phyloP scores from a whole-genome alignment of 2,113 vertebrate species.

The Proterorhinus semilunaris region DNA sequence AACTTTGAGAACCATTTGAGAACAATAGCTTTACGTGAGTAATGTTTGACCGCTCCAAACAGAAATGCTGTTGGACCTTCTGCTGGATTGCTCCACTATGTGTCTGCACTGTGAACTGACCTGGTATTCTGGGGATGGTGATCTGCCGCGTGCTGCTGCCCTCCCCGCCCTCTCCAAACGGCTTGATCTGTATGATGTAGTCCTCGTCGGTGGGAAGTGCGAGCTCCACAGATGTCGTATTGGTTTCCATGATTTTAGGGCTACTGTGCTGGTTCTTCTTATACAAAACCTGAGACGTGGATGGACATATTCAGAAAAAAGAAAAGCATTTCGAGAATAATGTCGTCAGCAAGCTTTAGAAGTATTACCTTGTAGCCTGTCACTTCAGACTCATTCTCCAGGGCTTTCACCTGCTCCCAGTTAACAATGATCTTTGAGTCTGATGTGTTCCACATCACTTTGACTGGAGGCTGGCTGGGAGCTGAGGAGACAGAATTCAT shows the following conservation, averaged over 20 bases:
- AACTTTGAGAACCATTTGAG: too few species aligned
- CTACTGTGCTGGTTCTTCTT: conserved; percentile 88
- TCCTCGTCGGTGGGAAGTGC: conserved; percentile 90
- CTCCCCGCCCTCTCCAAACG: conserved; percentile 94
- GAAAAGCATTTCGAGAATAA: conserved; percentile 4
- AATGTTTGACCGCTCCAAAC: too few species aligned
- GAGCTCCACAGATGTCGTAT: conserved; percentile 92
- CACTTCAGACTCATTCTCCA: conserved; percentile 97
- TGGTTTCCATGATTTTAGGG: conserved; percentile 89
- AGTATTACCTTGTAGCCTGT: conserved; percentile 94
- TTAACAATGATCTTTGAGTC: conserved; percentile 96
- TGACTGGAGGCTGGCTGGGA: conserved; percentile 91
- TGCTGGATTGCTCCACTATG: background rate
- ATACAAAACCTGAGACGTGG: conserved; percentile 85
- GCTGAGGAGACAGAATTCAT: conserved; percentile 70
- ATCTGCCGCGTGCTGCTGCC: conserved; percentile 94
- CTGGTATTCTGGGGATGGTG: conserved; percentile 89
- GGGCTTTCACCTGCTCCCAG: conserved; percentile 97
- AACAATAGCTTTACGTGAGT: too few species aligned
- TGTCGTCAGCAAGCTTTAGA: conserved; percentile 4
- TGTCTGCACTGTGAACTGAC: conserved; percentile 45
- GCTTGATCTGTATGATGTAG: conserved; percentile 93
- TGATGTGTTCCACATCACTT: conserved; percentile 94
- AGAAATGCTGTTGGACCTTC: too few species aligned
- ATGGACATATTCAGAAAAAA: background rate